phyloP scores from a whole-genome alignment of 2,797 vertebrate species.

The Enteromius viviparus region DNA sequence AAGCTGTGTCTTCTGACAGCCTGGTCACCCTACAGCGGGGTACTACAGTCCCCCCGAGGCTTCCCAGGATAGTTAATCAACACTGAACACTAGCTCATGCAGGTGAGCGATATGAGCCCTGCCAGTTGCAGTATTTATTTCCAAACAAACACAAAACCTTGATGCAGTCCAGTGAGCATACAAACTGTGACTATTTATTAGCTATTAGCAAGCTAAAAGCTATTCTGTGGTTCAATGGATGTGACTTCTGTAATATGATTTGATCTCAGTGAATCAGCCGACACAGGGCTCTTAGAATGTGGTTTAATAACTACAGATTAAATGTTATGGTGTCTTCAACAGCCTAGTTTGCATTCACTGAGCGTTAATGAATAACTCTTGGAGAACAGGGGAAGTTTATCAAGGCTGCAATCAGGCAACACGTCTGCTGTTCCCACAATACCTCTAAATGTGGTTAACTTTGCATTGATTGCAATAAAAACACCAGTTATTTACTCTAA shows the following conservation, averaged over 20 bases:
- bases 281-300: background rate
- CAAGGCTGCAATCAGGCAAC: slow-evolving; percentile 39
- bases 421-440: slow-evolving; percentile 54
- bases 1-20: slow-evolving; percentile 23
- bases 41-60: slow-evolving; percentile 38
- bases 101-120: slow-evolving; percentile 23
- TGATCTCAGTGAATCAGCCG: slow-evolving; percentile 12
- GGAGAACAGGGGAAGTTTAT: slow-evolving; percentile 44
- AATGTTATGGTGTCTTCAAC: slow-evolving; percentile 34
- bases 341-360: slow-evolving; percentile 37
- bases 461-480: background rate
- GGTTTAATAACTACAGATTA: slow-evolving; percentile 42
- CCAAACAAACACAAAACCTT: slow-evolving; percentile 25
- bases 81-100: slow-evolving; percentile 36
- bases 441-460: slow-evolving; percentile 21
- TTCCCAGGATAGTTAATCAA: slow-evolving; percentile 61
- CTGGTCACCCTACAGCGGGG: slow-evolving; percentile 31
- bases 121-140: slow-evolving; percentile 22
- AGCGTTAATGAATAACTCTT: slow-evolving; percentile 58
- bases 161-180: slow-evolving; percentile 1
- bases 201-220: slow-evolving; percentile 3
- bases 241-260: slow-evolving; percentile 1
- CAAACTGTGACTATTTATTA: slow-evolving; percentile 20
- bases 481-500: background rate
- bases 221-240: background rate